Base-by-base conservation (phyloP, 2,888 invertebrate species). In the Tanytarsus gracilentus region DNA sequence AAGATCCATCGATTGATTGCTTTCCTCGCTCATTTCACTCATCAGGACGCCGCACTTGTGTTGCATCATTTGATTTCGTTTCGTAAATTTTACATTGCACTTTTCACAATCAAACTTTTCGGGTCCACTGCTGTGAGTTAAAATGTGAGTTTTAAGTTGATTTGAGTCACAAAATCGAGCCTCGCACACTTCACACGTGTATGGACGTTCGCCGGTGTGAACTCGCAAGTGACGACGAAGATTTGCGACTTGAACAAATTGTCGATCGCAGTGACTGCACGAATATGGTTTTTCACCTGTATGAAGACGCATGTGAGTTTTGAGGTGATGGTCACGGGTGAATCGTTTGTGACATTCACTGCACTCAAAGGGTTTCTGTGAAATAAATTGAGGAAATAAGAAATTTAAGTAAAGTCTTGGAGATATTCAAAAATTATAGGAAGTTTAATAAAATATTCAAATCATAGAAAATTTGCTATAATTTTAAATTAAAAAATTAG, bases 271-370 rank as follows among this genome's bases (percentile, higher is more conserved):
- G 72, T 90, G 90, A 58, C 85, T 85, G 74, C 94, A 94, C 68
- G 88, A 86, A 73, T 93, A 94, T 0, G 94, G 94, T 68, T 93
- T 88, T 72, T 94, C 94, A 1, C 94, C 94, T 1, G 94, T 94
- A 72, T 94, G 94, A 63, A 94, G 76, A 25, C 94, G 79, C 79
- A 94, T 86, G 74, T 94, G 94, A 0, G 94, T 94, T 75, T 94
- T 94, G 58, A 94, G 77, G 68, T 94, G 94, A 69, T 94, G 94
- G 70, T 94, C 94, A 53, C 94, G 80, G 1, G 93, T 94, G 73
- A 94, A 94, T 64, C 91, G 80, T 72, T 94, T 94, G 71, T 91
- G 87, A 70, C 94, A 94, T 72, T 91, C 88, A 27, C 84, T 85
- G 69, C 94, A 94, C 70, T 91, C 88, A 75, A 93, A 94, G 0